Conservation (phyloP, 2,888 invertebrate genomes). For the Oxyteleia sp. region DNA sequence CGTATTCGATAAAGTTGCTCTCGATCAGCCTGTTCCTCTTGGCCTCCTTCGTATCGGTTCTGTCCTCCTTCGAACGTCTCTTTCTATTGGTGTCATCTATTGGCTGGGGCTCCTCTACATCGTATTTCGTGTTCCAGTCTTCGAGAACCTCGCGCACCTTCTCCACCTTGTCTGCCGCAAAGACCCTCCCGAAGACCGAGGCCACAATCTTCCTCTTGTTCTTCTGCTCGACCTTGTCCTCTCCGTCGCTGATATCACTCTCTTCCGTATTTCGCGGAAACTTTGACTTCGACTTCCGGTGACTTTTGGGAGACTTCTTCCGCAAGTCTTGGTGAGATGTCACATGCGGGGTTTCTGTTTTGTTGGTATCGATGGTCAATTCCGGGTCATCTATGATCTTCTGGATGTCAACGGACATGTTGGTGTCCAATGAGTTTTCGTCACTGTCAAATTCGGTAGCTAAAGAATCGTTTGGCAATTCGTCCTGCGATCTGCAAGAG, state of each 20-base stretch:
- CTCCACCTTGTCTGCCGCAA: conserved; percentile 83
- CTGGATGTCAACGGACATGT: too few relatives aligned
- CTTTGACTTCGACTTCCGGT: conserved; percentile 14
- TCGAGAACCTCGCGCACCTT: conserved; percentile 81
- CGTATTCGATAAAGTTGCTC: conserved; percentile 19
- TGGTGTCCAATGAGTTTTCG: too few relatives aligned
- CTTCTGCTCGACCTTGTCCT: conserved; percentile 76
- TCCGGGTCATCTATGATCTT: too few relatives aligned
- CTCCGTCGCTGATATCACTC: conserved; percentile 80
- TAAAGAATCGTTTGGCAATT: too few relatives aligned
- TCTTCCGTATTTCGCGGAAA: conserved; percentile 18
- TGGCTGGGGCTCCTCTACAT: conserved; percentile 41
- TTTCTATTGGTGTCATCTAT: conserved; percentile 29
- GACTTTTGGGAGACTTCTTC: too few relatives aligned
- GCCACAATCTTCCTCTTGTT: conserved; percentile 85
- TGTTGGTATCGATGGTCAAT: too few relatives aligned
- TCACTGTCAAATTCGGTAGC: too few relatives aligned
- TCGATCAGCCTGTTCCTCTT: conserved; percentile 25
- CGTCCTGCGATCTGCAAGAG: too few relatives aligned
- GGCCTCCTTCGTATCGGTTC: too few relatives aligned
- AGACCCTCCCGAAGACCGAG: conserved; percentile 85
- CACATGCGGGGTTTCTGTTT: too few relatives aligned
- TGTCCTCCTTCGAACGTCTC: background rate
- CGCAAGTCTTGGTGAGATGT: too few relatives aligned
- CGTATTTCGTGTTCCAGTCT: conserved; percentile 83